A percentile compares a stretch with the other conserved stretches of the same genome.
phyloP scores from a whole-genome alignment of 2,797 vertebrate species.

The Halcyon leucocephala region DNA sequence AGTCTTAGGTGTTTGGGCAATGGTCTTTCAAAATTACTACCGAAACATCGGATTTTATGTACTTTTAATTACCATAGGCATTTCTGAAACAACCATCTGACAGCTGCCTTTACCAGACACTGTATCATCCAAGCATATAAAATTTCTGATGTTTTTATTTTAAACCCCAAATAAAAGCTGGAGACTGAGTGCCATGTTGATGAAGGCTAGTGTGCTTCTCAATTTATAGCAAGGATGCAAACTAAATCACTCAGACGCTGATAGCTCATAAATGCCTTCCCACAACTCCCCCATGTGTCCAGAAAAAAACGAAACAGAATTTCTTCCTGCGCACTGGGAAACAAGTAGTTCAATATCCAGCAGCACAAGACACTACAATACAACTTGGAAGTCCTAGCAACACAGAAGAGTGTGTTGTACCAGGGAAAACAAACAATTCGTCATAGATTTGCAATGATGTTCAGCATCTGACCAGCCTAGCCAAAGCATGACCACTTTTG shows the following conservation, averaged over 20 bases:
- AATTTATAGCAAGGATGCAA: not conserved
- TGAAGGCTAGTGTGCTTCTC: not conserved
- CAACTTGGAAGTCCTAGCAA: not conserved
- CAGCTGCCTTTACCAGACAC: not conserved
- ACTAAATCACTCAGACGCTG: not conserved
- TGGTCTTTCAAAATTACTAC: not conserved
- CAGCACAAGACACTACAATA: not conserved
- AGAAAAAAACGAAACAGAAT: not conserved
- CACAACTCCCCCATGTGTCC: slow-evolving; percentile 68
- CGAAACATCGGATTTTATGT: not conserved
- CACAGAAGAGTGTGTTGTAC: fast-evolving
- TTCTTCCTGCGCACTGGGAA: not conserved
- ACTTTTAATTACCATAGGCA: not conserved
- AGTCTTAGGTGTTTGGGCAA: not conserved
- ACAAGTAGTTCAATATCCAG: not conserved
- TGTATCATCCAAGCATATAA: not conserved
- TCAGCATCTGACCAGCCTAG: not conserved
- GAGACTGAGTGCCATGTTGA: not conserved
- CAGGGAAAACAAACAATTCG: not conserved
- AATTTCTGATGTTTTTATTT: not conserved
- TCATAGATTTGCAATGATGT: not conserved
- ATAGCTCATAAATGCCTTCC: slow-evolving; percentile 42
- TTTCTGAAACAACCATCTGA: not conserved
- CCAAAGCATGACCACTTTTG: not conserved
- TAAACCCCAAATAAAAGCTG: not conserved